Base-by-base conservation (phyloP, 2,797 vertebrate species). In the Podarcis lilfordi region DNA sequence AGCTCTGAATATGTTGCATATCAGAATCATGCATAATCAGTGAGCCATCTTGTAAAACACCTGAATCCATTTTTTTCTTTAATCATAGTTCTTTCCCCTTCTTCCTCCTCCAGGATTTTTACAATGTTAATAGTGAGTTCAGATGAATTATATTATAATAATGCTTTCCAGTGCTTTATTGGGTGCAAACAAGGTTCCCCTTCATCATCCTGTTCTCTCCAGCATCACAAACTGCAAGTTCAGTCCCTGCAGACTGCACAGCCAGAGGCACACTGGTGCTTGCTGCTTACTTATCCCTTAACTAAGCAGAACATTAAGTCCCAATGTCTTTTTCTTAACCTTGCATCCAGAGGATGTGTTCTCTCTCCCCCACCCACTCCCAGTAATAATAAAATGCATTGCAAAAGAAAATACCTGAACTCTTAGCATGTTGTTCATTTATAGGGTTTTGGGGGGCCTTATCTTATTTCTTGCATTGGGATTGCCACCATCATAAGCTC, bases 11-110 rank as follows among this genome's bases (percentile, higher is more conserved):
- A 93, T 95, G 91, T 93, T 93, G 92, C 89, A 86, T 86, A 27
- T 83, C 94, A 93, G 43, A 85, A 94, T 94, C 71, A 82, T 94
- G 75, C 93, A 94, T 94, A 93, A 94, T 93, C 85, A 93, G 87
- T 69, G 88, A 88, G 88, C 84, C n/a, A 45, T 0, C 68, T 1
- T 90, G 81, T 89, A 92, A 91, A 91, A 86, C 92, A 91, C 85
- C 55, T 90, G 68, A 71, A 88, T 72, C 19, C 92, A 82, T 77
- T 88, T 92, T 92, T 80, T 91, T 10, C 8, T 19, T 45, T 92
- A 84, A 35, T 69, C 6, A 0, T 1, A 0, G 61, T 10, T n/a
- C 35, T 0, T 13, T 64, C 6, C 17, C 21, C 21, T 7, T 35
- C 9, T 80, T 35, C 5, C 9, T 29, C 13, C 7, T 66, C 32